Base-by-base conservation (phyloP, 1,140 invertebrate genomes). In the Homalodisca vitripennis region DNA sequence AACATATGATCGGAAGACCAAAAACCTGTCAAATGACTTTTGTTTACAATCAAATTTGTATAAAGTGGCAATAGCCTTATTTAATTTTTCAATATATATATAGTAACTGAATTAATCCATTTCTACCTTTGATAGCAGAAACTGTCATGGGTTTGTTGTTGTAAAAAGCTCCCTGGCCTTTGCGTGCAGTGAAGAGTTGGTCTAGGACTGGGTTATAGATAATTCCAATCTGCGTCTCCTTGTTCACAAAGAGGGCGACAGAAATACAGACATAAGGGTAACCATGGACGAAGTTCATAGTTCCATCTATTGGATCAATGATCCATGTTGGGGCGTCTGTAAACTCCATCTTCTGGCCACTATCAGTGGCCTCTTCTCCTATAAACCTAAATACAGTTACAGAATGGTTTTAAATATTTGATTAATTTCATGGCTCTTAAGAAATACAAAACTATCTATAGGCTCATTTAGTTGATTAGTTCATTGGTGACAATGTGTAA, bases 261-360 rank as follows among this genome's bases (percentile, higher is more conserved):
- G 92, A 95, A 74, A 94, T 90, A 74, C 91, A 93, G 2, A 88
- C 89, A 74, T 92, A 87, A 0, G 92, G 92, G 77, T 93, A 90
- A 1, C 87, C 84, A 77, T 96, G 94, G 10, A 96, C 91, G 78
- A 95, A 95, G 79, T 95, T 97, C 88, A 95, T 90, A 0, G 94
- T 96, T 6, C 93, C 93, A 80, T 95, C 93, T 3, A 95, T 87
- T 0, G 92, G 93, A 81, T 95, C 98, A 70, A 99, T 98, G 66
- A 99, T 94, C 97, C 97, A 99, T 10, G 97, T 99, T 12, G 97
- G 97, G 14, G 85, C 86, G 79, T 97, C 88, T 1, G 95, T 97
- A 14, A 98, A 80, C 68, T 88, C 82, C 69, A 88, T 85, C 78
- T 92, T 90, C n/a, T 81, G 80, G 27, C 88, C 90, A 12, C 80